Conservation (phyloP, 53 echinoderm and acorn worm genomes). For the Echinarachnius parma region DNA sequence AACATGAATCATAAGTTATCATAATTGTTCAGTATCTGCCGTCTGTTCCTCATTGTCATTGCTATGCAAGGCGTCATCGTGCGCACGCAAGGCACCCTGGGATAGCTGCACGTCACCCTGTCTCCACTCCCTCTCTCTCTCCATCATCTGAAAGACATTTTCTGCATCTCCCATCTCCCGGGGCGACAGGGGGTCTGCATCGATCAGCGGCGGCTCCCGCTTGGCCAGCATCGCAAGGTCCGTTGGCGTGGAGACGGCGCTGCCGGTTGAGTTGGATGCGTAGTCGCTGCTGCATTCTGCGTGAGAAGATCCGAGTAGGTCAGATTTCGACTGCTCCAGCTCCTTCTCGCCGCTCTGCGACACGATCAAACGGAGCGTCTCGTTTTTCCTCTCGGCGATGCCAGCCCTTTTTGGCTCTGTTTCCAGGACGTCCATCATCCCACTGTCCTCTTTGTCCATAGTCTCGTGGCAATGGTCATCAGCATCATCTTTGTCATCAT, state of each 20-base stretch:
- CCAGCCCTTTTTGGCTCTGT: conserved; percentile 17
- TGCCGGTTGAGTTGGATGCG: conserved; percentile 44
- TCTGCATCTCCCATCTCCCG: too few species aligned
- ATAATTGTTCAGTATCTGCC: too few species aligned
- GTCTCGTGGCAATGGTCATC: conserved; percentile 3
- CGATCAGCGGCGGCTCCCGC: conserved; percentile 13
- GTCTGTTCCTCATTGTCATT: too few species aligned
- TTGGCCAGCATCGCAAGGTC: conserved; percentile 19
- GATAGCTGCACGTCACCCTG: too few species aligned
- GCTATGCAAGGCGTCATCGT: too few species aligned
- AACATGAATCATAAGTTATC: too few species aligned
- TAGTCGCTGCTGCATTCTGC: conserved; percentile 38
- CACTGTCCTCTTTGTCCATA: conserved; percentile 38
- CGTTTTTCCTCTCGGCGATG: conserved; percentile 33
- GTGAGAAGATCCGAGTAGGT: conserved; percentile 20
- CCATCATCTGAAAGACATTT: too few species aligned
- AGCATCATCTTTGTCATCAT: neutral
- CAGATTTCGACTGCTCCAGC: conserved; percentile 1
- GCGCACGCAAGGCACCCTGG: too few species aligned
- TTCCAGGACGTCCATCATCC: conserved; percentile 11
- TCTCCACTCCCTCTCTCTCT: too few species aligned
- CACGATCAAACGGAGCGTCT: conserved; percentile 23
- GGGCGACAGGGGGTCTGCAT: too few species aligned
- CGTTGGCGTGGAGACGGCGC: conserved; percentile 40
- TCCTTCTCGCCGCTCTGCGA: conserved; percentile 16